phyloP scores from a whole-genome alignment of 2,113 vertebrate species.

The Craseonycteris thonglongyai region DNA sequence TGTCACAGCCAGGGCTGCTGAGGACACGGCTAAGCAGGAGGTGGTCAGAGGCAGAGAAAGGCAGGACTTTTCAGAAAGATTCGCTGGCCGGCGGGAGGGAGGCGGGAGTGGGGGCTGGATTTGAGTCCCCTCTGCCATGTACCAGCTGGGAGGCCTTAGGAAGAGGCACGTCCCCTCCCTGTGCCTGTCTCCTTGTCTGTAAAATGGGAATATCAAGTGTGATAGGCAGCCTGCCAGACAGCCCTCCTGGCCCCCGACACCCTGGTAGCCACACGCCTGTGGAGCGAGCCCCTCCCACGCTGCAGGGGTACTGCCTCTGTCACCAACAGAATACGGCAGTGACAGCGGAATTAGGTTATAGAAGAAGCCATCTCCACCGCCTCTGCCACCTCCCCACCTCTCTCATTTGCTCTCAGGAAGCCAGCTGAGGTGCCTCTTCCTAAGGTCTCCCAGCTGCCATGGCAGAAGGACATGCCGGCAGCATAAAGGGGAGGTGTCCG shows the following conservation, averaged over 20 bases:
- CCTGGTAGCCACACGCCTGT: not conserved
- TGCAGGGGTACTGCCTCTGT: not conserved
- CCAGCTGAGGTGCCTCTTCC: too few species aligned
- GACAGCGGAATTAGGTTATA: fast-evolving
- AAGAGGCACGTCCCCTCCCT: not conserved
- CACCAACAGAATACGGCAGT: fast-evolving
- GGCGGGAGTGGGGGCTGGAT: fast-evolving
- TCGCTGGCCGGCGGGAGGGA: not conserved
- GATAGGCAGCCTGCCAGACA: not conserved
- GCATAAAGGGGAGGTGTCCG: too few species aligned
- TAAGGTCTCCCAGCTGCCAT: too few species aligned
- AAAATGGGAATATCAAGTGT: not conserved
- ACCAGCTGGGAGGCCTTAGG: not conserved
- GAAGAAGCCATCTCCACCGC: not conserved
- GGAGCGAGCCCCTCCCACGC: fast-evolving
- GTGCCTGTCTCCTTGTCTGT: not conserved
- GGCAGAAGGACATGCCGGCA: too few species aligned
- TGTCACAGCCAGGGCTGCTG: constrained; percentile 20
- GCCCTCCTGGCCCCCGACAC: not conserved
- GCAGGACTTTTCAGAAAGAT: not conserved
- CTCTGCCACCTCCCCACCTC: not conserved
- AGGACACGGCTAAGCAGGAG: not conserved
- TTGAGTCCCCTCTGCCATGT: not conserved
- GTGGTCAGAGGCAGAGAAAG: not conserved
- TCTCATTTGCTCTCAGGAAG: not conserved